These are phyloP conservation scores for Catharus ustulatus DNA, from an alignment of 2,797 vertebrate species.

Conservation along the genomic window DNA sequence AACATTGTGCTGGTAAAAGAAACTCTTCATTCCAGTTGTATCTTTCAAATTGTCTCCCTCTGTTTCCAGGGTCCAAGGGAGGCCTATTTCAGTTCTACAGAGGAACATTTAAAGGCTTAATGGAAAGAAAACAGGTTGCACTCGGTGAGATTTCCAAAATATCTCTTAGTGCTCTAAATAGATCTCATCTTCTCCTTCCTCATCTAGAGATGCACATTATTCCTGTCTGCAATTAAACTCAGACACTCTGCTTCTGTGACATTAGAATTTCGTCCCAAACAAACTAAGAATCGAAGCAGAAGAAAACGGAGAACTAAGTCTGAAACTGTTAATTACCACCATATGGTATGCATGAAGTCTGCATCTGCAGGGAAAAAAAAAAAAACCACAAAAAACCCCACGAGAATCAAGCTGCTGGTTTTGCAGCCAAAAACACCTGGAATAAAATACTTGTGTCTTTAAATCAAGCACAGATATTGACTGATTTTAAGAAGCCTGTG, in stretches of 20 bases:
- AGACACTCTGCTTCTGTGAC: constrained; percentile 3
- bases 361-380: not conserved
- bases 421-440: constrained; percentile 52
- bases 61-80: not conserved
- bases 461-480: not conserved
- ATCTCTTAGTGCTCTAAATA: not conserved
- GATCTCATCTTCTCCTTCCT: not conserved
- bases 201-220: not conserved
- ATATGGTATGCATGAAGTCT: constrained; percentile 43
- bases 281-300: constrained; percentile 20
- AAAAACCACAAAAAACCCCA: not conserved
- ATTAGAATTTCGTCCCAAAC: constrained; percentile 49
- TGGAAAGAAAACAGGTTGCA: constrained; percentile 11
- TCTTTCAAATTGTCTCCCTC: constrained; percentile 15
- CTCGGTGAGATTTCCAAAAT: not conserved
- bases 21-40: constrained; percentile 19
- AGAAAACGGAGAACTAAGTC: constrained; percentile 13
- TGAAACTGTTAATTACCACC: constrained; percentile 62
- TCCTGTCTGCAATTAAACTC: constrained; percentile 40
- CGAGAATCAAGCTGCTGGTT: not conserved
- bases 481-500: not conserved
- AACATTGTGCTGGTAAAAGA: constrained; percentile 41
- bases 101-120: constrained; percentile 9
- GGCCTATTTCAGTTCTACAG: not conserved
- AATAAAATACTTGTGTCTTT: constrained; percentile 17